Base-by-base conservation (phyloP, 1,140 invertebrate genomes). In the Lysiphlebus fabarum region DNA sequence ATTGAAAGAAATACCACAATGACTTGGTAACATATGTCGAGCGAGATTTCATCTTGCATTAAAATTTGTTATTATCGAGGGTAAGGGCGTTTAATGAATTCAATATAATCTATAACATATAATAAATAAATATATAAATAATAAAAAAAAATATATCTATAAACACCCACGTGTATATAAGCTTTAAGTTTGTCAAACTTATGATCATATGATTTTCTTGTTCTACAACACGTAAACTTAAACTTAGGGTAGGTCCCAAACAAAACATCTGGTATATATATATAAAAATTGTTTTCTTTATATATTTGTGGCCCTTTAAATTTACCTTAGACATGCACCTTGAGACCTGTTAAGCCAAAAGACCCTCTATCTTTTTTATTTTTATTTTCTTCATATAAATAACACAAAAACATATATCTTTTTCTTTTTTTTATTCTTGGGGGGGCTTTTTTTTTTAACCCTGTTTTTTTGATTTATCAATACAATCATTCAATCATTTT, bases 41-140 rank as follows among this genome's bases (percentile, higher is more conserved):
- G 65, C 66, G 69, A 56, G 12, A 38, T 34, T 50, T 44, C 36
- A 40, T 61, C 56, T 14, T 64, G 72, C 72, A 75, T 75, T 69
- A 60, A 65, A 65, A 68, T 64, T 53, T 66, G 69, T 70, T 67
- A 78, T 78, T 77, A 78, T 73, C 68, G 66, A 60, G 53, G 57
- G 17, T 26, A 26, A 1, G 17, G 17, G 17, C 17, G 17, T 26
- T 26, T 2, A 26, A 26, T 26, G 1, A 26, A 26, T 26, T 26
- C 17, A 26, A 26, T 26, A 26, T 26, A n/a, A n/a, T n/a, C n/a
- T n/a, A n/a, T n/a, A n/a, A n/a, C n/a, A 26, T 26, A 26, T 26
- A 26, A 26, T 26, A 26, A 26, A 26, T 26, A 26, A 26, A 26
- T 26, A 26, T 26, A 26, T 26, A 26, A 26, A 26, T 26, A 26